Conservation (phyloP, 1,140 invertebrate genomes). For the Lepidurus arcticus region DNA sequence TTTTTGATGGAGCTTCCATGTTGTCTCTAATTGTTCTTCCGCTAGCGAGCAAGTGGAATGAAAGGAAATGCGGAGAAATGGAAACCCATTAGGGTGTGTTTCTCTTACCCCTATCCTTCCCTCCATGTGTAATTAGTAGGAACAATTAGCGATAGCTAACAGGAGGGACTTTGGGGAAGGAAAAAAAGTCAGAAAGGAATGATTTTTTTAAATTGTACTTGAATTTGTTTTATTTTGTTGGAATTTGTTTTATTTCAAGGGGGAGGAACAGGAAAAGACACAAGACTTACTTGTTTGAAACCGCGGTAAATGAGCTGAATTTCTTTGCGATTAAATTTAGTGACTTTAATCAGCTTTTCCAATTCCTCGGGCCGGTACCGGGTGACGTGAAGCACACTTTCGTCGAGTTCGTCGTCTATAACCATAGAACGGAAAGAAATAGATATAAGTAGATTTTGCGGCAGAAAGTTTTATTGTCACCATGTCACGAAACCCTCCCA, state of each 20-base stretch:
- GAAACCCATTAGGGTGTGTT: slow-evolving; percentile 22
- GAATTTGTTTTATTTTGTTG: not conserved
- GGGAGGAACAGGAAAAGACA: not conserved
- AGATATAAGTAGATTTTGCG: not conserved
- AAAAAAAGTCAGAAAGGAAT: slow-evolving; percentile 8
- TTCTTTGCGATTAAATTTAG: slow-evolving; percentile 80
- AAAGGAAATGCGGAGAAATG: slow-evolving; percentile 27
- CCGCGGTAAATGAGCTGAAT: slow-evolving; percentile 88
- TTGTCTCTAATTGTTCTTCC: not conserved
- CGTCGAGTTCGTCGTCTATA: slow-evolving; percentile 68
- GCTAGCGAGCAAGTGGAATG: slow-evolving; percentile 24
- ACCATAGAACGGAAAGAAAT: slow-evolving; percentile 40
- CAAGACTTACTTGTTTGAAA: slow-evolving; percentile 71
- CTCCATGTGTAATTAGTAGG: not conserved
- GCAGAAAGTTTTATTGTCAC: too few species aligned
- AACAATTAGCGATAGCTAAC: not conserved
- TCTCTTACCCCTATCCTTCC: not conserved
- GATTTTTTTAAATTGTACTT: not conserved
- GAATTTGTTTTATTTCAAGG: not conserved
- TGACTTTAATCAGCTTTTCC: slow-evolving; percentile 68
- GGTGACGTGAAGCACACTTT: slow-evolving; percentile 56
- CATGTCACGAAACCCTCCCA: too few species aligned
- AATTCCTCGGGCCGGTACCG: slow-evolving; percentile 76
- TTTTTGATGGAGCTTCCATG: not conserved
- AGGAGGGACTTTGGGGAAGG: not conserved